A percentile compares a stretch with the other conserved stretches of the same genome.
These are phyloP conservation scores for Phyllostomus hastatus DNA, from an alignment of 2,113 vertebrate genomes.

Conservation along the genomic window DNA sequence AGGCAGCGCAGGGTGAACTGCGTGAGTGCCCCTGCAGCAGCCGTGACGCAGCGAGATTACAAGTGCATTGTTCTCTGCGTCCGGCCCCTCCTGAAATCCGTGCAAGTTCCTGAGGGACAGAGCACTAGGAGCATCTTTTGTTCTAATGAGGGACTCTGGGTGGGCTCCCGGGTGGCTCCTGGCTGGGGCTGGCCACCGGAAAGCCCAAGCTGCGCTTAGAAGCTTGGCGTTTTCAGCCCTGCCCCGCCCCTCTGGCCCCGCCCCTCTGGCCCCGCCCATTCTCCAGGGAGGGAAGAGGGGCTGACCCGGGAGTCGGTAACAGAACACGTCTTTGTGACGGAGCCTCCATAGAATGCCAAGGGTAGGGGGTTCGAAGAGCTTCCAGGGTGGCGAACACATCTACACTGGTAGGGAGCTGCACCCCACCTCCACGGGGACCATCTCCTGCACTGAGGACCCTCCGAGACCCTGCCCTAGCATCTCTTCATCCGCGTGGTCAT, in stretches of 20 bases:
- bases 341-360: too few relatives aligned
- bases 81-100: not conserved
- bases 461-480: not conserved
- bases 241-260: too few relatives aligned
- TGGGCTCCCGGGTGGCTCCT: too few relatives aligned
- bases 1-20: not conserved
- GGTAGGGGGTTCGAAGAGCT: not conserved
- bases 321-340: too few relatives aligned
- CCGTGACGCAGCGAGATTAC: not conserved
- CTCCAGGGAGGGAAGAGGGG: not conserved
- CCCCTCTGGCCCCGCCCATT: too few relatives aligned
- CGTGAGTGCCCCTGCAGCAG: not conserved
- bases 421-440: too few relatives aligned
- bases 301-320: not conserved
- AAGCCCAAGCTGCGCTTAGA: not conserved
- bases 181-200: not conserved
- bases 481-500: not conserved
- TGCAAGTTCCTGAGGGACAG: not conserved
- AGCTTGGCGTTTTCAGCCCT: not conserved
- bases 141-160: too few relatives aligned
- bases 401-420: accelerated
- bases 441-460: too few relatives aligned
- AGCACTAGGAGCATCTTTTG: not conserved
- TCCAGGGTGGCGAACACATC: not conserved
- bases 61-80: not conserved